Base-by-base conservation (phyloP, 1,140 invertebrate species). In the Oscheius sp. region DNA sequence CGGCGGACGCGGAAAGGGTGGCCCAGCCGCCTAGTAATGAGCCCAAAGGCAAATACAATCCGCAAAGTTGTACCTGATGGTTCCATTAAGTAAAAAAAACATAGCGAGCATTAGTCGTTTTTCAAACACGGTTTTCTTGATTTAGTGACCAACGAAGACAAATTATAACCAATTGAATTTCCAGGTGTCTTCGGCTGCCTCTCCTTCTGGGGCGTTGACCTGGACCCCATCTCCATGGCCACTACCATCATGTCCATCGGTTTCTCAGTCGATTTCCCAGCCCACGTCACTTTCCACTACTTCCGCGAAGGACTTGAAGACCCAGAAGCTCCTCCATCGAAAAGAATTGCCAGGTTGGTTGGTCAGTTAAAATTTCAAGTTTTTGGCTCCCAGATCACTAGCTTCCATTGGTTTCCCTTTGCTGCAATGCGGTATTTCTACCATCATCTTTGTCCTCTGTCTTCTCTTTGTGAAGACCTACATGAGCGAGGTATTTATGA, bases 401-500 rank as follows among this genome's bases (percentile, higher is more conserved):
- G 92, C 93, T 82, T 91, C 91, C 0, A 86, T 97, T 0, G 95
- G 94, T 2, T 86, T 95, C n/a, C 94, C 95, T 0, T 94, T 97
- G 66, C 88, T 96, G 13, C 94, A 97, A 86, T 94, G 94, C 20
- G 93, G 93, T 0, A 87, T 92, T 0, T 95, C 93, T 10, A 97
- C 94, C 0, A 92, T 97, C 29, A 85, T 97, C 0, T 94, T 94
- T 59, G 91, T 97, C 3, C 86, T 92, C 0, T 92, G 93, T 0
- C 85, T 98, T 0, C 86, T 93, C 3, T 87, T 95, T 38, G 93
- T 93, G 0, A 91, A 92, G 55, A 95, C 93, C 75, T 97, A 96
- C 82, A 95, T 97, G 67, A 77, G 77, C 29, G 79, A 82, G 38
- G 79, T 80, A 71, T 34, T 36, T 29, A 68, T 1, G n/a, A 20